Evolutionary conservation across 2,888 invertebrate genomes (phyloP), one percentile per base, ranked within the genome.

Genomic region (Bellardia pandia): DNA sequence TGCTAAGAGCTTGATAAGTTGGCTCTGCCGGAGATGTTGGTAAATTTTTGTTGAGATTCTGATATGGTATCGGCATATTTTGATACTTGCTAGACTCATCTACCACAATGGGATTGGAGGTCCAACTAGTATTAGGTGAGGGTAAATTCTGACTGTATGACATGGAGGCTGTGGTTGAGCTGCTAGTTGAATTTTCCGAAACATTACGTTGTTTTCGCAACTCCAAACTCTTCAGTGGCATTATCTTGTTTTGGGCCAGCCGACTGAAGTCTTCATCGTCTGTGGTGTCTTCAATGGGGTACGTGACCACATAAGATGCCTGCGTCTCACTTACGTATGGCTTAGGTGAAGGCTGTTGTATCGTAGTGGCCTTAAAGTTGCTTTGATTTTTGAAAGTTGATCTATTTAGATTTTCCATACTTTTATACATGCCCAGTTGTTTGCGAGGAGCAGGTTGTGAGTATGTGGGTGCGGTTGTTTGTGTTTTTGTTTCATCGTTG

Each of bases 301-400:
- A 92, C 4, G 92, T 92, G 0, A 92, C 92, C 33, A 92, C 92
- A 62, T 92, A 92, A 0, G 90, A 89, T 8, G 90, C 88, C 42
- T 91, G 91, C 0, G 90, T 89, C 30, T 92, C 91, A 37, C 90
- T 89, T n/a, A 89, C n/a, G 48, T 91, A 91, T 0, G 90, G 88
- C 37, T 85, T 84, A 5, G 56, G 37, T 2, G 76, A 53, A 7
- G 80, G 30, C 30, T 58, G 66, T 58, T 66, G 82, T 14, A 3
- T 53, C 2, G 77, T 58, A 2, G 74, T 58, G 5, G 16, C 9
- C 56, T 68, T 40, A 87, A 45, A 86, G 69, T 53, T 77, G 75
- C 30, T 66, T 7, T 40, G 83, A 78, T 16, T 84, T 82, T 77
- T 1, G 45, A 14, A 53, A 2, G 58, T 5, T 0, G 68, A 33